phyloP scores from a whole-genome alignment of 2,797 vertebrate genomes.

The Lutjanus campechanus region DNA sequence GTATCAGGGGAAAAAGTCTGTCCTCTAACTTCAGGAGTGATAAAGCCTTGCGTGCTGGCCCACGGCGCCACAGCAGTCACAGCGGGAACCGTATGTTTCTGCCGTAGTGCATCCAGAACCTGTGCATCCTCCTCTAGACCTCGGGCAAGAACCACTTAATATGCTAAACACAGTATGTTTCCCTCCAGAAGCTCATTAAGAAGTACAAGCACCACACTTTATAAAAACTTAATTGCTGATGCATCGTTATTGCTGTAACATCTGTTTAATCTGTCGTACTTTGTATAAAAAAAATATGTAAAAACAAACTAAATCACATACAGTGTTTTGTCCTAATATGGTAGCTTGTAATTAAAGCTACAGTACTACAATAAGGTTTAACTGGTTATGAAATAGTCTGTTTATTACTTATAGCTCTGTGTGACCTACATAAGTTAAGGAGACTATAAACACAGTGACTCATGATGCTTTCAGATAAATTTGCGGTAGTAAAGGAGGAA shows the following conservation, averaged over 20 bases:
- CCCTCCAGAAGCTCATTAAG: conserved; percentile 16
- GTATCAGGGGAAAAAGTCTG: no score
- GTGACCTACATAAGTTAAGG: no score
- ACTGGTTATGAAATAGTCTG: no score
- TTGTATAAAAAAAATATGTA: not conserved
- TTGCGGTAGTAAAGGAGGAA: no score
- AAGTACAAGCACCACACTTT: not conserved
- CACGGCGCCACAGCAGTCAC: not conserved
- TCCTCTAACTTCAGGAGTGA: not conserved
- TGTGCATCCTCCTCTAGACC: not conserved
- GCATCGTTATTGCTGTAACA: conserved; percentile 11
- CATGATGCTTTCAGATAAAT: no score
- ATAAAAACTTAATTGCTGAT: not conserved
- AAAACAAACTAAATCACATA: not conserved
- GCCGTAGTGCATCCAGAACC: not conserved
- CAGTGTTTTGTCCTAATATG: not conserved
- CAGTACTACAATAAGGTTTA: no score
- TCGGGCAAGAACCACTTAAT: conserved; percentile 1
- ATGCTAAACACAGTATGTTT: conserved; percentile 1
- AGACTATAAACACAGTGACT: no score
- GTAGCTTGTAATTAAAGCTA: not conserved
- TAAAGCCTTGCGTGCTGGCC: not conserved
- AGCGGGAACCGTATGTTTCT: not conserved
- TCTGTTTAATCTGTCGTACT: conserved; percentile 21
- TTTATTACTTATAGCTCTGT: no score